Base-by-base conservation (phyloP, 2,797 vertebrate genomes). In the Pipistrellus pygmaeus region DNA sequence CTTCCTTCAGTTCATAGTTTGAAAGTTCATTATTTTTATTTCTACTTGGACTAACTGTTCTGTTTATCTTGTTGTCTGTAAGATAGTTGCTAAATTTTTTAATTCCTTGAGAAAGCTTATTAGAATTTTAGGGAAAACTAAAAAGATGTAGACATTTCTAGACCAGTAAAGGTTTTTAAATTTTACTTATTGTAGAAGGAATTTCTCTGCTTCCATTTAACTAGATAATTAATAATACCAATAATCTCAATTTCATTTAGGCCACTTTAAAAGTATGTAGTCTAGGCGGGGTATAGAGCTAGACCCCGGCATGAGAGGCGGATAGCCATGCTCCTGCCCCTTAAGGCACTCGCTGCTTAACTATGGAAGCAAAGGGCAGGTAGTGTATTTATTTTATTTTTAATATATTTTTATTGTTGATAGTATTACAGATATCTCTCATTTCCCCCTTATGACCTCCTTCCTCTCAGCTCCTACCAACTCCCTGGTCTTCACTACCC, bases 91-190 rank as follows among this genome's bases (percentile, higher is more conserved):
- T 82, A 12, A 78, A 38, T 90, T 81, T 94, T n/a, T 38, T 30
- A 73, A 87, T 90, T 64, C 23, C 30, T 83, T 90, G 21, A 69
- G 51, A 66, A 62, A 38, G 2, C 25, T 51, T 76, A 20, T 35
- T 66, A 35, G 2, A 32, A 44, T 32, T 64, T 68, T 72, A 77
- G 32, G 18, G 25, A 32, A 93, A 62, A 44, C 38, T 48, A 32
- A 77, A 90, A 85, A 68, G 55, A 85, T 68, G 14, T 35, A 53
- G 76, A 38, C 12, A 72, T 82, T 85, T 91, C 44, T 57, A 88
- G 69, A 38, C 46, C 8, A 44, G 44, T 55, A 27, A 80, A 90
- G 13, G 6, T 69, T 85, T 69, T 17, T 30, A 64, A 64, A 32
- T 3, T 83, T 77, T 72, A 35, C 27, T 92, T 60, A 57, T 32